phyloP scores from a whole-genome alignment of 2,113 vertebrate species.

The Puntigrus tetrazona region DNA sequence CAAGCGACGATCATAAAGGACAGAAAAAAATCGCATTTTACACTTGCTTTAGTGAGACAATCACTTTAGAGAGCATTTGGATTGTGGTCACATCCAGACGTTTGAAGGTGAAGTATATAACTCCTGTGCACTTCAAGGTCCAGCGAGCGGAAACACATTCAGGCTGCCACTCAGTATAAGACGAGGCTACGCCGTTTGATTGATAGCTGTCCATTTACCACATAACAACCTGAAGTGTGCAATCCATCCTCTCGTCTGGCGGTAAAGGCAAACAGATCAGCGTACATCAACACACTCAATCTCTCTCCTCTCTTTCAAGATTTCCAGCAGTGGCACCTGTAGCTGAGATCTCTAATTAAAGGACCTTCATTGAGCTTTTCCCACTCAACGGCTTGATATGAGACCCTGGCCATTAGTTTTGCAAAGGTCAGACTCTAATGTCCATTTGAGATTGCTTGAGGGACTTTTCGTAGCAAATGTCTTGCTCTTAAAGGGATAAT shows the following conservation, averaged over 20 bases:
- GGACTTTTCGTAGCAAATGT: background rate
- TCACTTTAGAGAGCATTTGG: background rate
- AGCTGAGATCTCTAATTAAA: constrained; percentile 17
- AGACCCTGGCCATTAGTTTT: constrained; percentile 6
- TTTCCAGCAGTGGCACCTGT: constrained; percentile 24
- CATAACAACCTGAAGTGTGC: background rate
- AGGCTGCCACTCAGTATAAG: constrained; percentile 18
- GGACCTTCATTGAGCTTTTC: background rate
- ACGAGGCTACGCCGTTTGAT: constrained; percentile 38
- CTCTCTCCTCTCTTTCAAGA: constrained; percentile 33
- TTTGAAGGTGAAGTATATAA: constrained; percentile 14
- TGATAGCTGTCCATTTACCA: constrained; percentile 41
- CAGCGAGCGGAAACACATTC: constrained; percentile 35
- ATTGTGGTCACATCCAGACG: constrained; percentile 16
- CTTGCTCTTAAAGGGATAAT: background rate
- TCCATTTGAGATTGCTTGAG: background rate
- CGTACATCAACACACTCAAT: constrained; percentile 41
- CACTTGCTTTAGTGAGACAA: background rate
- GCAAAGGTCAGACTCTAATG: constrained; percentile 11
- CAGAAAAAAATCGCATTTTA: background rate
- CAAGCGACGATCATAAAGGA: constrained; percentile 11
- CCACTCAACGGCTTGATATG: background rate
- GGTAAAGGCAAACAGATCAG: constrained; percentile 37
- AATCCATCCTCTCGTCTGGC: constrained; percentile 31
- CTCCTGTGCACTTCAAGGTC: constrained; percentile 33